These are phyloP conservation scores for Brachycybe producta DNA, from an alignment of 2,888 invertebrate species.

Conservation along the genomic window DNA sequence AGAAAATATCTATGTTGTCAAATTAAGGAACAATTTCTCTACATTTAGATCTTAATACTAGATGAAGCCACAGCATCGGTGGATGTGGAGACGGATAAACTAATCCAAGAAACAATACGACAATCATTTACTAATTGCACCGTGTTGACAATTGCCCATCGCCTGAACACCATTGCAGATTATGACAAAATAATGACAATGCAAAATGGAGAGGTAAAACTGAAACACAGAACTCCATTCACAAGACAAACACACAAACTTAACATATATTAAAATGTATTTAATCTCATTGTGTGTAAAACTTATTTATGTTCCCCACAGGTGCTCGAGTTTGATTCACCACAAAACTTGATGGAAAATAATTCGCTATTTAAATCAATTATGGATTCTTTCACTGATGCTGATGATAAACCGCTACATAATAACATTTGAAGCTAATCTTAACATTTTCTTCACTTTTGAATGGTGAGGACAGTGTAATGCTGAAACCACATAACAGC, in stretches of 20 bases:
- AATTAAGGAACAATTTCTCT: neutral
- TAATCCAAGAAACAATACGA: slow-evolving; percentile 42
- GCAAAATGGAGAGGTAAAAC: slow-evolving; percentile 41
- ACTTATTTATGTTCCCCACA: slow-evolving; percentile 19
- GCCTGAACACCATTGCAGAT: slow-evolving; percentile 42
- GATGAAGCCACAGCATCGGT: slow-evolving; percentile 46
- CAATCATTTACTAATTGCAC: slow-evolving; percentile 43
- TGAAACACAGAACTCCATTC: no score
- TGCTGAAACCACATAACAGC: no score
- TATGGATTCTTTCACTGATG: slow-evolving; percentile 1
- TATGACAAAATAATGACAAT: slow-evolving; percentile 44
- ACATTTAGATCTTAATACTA: slow-evolving; percentile 40
- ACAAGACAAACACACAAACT: no score
- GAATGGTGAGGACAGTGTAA: no score
- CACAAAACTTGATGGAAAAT: slow-evolving; percentile 30
- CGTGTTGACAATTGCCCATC: slow-evolving; percentile 46
- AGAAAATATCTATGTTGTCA: no score
- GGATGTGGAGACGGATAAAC: slow-evolving; percentile 43
- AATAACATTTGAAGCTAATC: no score
- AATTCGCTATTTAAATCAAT: slow-evolving; percentile 1
- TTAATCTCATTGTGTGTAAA: neutral
- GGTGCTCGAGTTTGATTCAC: slow-evolving; percentile 38
- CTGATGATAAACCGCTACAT: no score
- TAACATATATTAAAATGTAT: no score
- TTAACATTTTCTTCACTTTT: no score